These are phyloP conservation scores for Chouioia cunea DNA, from an alignment of 2,888 invertebrate species.

Conservation along the genomic window DNA sequence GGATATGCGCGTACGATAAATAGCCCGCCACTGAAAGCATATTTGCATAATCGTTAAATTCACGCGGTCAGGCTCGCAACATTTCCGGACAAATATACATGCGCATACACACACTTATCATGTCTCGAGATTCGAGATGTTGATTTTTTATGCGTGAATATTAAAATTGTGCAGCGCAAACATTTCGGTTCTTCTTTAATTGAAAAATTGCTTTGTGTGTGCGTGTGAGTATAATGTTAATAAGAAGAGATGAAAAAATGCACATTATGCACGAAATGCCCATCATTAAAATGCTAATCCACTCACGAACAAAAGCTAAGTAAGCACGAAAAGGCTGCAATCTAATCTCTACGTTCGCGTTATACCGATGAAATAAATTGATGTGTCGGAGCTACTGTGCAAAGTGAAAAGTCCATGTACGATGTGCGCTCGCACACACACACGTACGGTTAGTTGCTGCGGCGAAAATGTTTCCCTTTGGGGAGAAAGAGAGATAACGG, in stretches of 20 bases:
- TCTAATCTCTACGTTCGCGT: slow-evolving; percentile 26
- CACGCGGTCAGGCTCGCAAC: neutral
- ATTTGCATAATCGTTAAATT: slow-evolving; percentile 30
- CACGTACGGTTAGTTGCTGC: neutral
- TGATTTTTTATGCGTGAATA: neutral
- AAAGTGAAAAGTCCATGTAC: slow-evolving; percentile 15
- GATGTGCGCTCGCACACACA: slow-evolving; percentile 16
- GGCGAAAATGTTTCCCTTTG: slow-evolving; percentile 8
- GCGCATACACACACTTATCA: too few species aligned
- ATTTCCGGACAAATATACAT: neutral
- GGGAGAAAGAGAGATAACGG: slow-evolving; percentile 31
- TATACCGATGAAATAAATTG: slow-evolving; percentile 35
- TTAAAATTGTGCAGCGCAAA: neutral
- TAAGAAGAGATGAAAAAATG: too few species aligned
- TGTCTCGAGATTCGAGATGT: too few species aligned
- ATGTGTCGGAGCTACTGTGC: slow-evolving; percentile 21
- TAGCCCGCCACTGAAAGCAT: neutral
- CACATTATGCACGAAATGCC: too few species aligned
- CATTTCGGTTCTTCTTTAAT: neutral
- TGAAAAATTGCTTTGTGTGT: slow-evolving; percentile 1
- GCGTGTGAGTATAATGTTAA: too few species aligned
- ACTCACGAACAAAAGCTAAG: neutral
- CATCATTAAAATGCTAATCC: too few species aligned
- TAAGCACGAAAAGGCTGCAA: neutral
- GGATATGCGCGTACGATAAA: neutral